A percentile compares a stretch with the other conserved stretches of the same genome.
phyloP scores from a whole-genome alignment of 2,888 invertebrate genomes.

The Nasonovia ribisnigri region DNA sequence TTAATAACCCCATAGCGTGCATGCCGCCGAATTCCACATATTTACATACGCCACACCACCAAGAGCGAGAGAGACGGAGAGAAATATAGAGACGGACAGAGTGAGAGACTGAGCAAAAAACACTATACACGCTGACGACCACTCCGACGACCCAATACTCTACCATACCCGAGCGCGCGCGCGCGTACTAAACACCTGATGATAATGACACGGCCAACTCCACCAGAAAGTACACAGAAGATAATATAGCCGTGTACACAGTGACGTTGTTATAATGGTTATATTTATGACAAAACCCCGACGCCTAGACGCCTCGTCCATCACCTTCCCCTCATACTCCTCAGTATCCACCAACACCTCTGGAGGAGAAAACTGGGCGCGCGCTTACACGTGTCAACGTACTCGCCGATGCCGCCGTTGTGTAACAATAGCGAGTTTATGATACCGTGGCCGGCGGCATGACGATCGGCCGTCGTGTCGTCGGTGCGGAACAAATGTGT shows the following conservation, averaged over 20 bases:
- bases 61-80: neutral
- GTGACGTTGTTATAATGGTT: neutral
- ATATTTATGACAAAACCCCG: constrained; percentile 37
- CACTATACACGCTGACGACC: constrained; percentile 2
- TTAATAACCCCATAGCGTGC: constrained; percentile 50
- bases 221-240: neutral
- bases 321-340: neutral
- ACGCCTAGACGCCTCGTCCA: neutral
- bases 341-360: neutral
- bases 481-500: constrained; percentile 22
- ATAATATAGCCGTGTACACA: neutral
- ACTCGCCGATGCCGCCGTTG: neutral
- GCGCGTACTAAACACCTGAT: constrained; percentile 11
- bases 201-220: neutral
- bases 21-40: constrained; percentile 42
- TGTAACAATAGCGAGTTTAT: constrained; percentile 48
- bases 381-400: constrained; percentile 50
- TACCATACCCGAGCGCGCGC: neutral
- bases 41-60: constrained; percentile 1
- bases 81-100: neutral
- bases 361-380: neutral
- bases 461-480: neutral
- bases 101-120: neutral
- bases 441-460: constrained; percentile 4
- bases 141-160: neutral